Evolutionary conservation across 92 coral and sea anemone species (phyloP).

Genomic region (Porites rus): DNA sequence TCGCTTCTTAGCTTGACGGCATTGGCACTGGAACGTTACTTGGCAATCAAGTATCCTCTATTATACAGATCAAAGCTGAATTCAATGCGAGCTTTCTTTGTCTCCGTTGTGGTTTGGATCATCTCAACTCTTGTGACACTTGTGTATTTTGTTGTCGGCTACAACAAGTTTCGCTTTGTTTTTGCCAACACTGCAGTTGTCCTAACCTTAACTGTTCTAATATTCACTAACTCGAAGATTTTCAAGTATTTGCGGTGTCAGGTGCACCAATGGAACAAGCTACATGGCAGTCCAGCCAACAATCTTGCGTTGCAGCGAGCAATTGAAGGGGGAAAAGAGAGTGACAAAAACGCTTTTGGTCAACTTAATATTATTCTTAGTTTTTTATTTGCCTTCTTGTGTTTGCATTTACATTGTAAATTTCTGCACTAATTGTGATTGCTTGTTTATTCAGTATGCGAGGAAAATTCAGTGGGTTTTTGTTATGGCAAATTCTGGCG

Average conservation of each 20-base stretch:
- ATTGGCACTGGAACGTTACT: conserved; percentile 67
- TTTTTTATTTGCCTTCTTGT: conserved; percentile 44
- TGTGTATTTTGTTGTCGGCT: conserved; percentile 63
- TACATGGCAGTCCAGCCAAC: conserved; percentile 8
- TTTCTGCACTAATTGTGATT: conserved; percentile 34
- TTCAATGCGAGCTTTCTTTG: conserved; percentile 50
- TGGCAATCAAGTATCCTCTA: conserved; percentile 65
- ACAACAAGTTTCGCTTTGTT: conserved; percentile 67
- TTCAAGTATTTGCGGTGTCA: not conserved
- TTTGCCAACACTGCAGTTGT: conserved; percentile 68
- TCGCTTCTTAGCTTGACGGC: conserved; percentile 71
- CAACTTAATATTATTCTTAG: conserved; percentile 22
- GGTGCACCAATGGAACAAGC: conserved; percentile 3
- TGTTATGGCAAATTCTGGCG: conserved; percentile 27
- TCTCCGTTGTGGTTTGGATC: conserved; percentile 61
- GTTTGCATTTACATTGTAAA: conserved; percentile 26
- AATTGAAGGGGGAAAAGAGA: conserved; percentile 31
- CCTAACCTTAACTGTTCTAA: conserved; percentile 53
- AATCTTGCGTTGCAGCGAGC: conserved; percentile 33
- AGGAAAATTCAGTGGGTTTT: conserved; percentile 39
- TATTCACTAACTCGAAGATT: conserved; percentile 1
- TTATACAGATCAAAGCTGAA: conserved; percentile 54
- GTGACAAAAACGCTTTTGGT: conserved; percentile 36
- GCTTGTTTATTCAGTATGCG: conserved; percentile 28
- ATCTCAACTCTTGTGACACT: conserved; percentile 55